Base-by-base conservation (phyloP, 2,888 invertebrate species). In the Laspeyria flexula region DNA sequence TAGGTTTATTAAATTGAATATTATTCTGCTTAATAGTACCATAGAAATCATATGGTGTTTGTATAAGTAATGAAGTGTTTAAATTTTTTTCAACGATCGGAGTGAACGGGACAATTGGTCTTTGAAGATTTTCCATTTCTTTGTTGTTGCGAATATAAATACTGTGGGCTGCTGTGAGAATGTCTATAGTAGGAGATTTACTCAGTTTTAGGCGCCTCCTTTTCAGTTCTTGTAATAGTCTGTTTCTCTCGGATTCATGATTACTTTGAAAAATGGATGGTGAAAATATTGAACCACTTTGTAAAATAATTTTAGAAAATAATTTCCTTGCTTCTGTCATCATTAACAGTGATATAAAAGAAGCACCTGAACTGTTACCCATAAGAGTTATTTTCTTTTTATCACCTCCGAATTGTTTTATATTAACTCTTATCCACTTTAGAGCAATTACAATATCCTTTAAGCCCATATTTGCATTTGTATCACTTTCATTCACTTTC, bases 371-470 rank as follows among this genome's bases (percentile, higher is more conserved):
- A 27, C 87, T 86, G 48, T 77, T 85, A 1, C 85, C 87, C 86
- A 90, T 89, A 0, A 91, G 60, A 2, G 86, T 88, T 31, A 92
- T 77, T 48, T 79, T 79, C 0, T 78, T 76, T 56, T 72, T 85
- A 58, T 91, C 81, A 0, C 92, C 92, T 12, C 84, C 84, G 51
- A 93, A 90, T 25, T 72, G 25, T 29, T 73, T 65, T 15, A 90
- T 79, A 65, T 92, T 90, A 38, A 50, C 77, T 52, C 75, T 78
- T 1, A 92, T 79, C 91, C 91, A 92, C 72, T 86, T 87, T n/a
- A 93, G 73, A 9, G 86, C 87, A 68, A 84, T 72, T 0, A 86
- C 75, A 30, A 92, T 88, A 65, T 93, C 92, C 71, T 88, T 92
- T 10, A 92, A 71, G 1, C 92, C 92, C 91, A 92, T 90, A 54